Evolutionary conservation across 2,888 invertebrate species (phyloP), one percentile per base, ranked within the genome.

Genomic region (Drosophila differens): DNA sequence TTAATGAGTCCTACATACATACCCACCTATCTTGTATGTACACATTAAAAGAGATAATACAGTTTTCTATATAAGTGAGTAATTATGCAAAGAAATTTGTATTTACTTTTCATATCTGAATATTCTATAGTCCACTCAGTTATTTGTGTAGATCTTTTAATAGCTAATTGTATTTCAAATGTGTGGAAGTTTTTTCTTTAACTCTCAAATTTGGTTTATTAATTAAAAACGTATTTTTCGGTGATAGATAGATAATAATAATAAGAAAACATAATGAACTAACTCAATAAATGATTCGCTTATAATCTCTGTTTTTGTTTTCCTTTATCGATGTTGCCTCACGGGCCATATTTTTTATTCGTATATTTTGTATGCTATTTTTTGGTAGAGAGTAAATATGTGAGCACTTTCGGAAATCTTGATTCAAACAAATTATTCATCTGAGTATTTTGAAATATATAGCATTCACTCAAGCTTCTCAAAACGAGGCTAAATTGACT

Each of bases 1-100:
- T 9, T 28, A 41, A 41, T 58, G 25, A 32, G 28, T 39, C 32
- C 28, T 41, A 12, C 12, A 41, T 33, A 33, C 10, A 16, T 19
- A 32, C 10, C 33, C 4, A 25, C 6, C 54, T 57, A 39, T 4
- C n/a, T n/a, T 19, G 25, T 49, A 30, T 22, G 55, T 16, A 71
- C 47, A 81, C 72, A 71, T 76, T 47, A 53, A 16, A n/a, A n/a
- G 14, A 57, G 35, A 70, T 70, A 68, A 68, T 67, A 19, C 30
- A 5, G n/a, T 19, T 25, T 19, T 37, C 16, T 22, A 37, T 10
- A 52, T 33, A 39, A 16, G 12, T 3, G n/a, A 22, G 12, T 12
- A 19, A 25, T 33, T 59, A 16, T 10, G 25, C 19, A 51, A 28
- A 47, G 7, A 47, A 47, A 47, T 47, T 16, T 28, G 12, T 37